Evolutionary conservation across 2,888 invertebrate genomes (phyloP), one percentile per base, ranked within the genome.

Genomic region (Ethmia dodecea): DNA sequence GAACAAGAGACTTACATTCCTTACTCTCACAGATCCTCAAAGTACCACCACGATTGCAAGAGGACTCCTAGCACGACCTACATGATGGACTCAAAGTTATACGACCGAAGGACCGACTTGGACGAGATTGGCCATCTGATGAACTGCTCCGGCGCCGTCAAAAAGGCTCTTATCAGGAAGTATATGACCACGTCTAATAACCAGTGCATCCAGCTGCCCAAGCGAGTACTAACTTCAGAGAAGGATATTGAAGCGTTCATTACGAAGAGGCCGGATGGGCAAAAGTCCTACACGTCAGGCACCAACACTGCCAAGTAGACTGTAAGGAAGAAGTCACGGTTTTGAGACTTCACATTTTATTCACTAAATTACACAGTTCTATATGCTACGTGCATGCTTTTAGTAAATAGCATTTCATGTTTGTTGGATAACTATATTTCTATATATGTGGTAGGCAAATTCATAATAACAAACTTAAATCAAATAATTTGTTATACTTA

Each of bases 11-110:
- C 28, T 9, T 31, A 35, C 2, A 68, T 70, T 9, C 75, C 78
- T 0, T 55, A 51, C 38, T 48, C 61, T 2, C 70, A 75, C 33
- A 58, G 41, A 32, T 35, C 18, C 1, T 78, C 80, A 0, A 70
- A 45, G 35, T 79, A 78, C 33, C 80, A 79, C 31, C 28, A 43
- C 1, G 39, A 49, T 20, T 81, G 79, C 39, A 60, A 49, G 20
- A 12, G 26, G 13, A 13, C 12, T 13, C 22, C 22, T 12, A 9
- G n/a, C 14, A n/a, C n/a, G n/a, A n/a, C n/a, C n/a, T n/a, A n/a
- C n/a, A n/a, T n/a, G n/a, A n/a, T n/a, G n/a, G n/a, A n/a, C n/a
- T n/a, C n/a, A n/a, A n/a, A n/a, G n/a, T n/a, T n/a, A n/a, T n/a
- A n/a, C n/a, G n/a, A n/a, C n/a, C n/a, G n/a, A n/a, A n/a, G n/a